Evolutionary conservation across 2,888 invertebrate genomes (phyloP).

Genomic region (Hypselothyrea guttata): DNA sequence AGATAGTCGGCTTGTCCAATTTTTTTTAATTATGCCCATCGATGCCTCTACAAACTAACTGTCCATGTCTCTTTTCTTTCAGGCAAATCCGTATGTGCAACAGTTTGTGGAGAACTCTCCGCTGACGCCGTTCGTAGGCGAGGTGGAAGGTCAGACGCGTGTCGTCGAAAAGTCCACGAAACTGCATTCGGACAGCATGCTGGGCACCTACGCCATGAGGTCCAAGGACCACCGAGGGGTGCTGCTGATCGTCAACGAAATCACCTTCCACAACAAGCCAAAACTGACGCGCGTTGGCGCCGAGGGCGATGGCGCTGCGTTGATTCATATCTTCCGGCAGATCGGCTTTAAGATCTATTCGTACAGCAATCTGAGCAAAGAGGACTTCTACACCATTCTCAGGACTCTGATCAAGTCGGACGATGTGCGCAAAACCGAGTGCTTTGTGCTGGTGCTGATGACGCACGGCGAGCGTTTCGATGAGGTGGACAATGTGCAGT

Average conservation of each 20-base stretch:
- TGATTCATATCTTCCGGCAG: constrained; percentile 85
- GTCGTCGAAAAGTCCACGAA: constrained; percentile 62
- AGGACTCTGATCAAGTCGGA: constrained; percentile 82
- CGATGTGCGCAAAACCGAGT: constrained; percentile 83
- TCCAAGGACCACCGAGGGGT: constrained; percentile 84
- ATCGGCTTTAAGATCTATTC: constrained; percentile 84
- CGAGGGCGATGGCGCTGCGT: constrained; percentile 84
- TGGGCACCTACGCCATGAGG: constrained; percentile 82
- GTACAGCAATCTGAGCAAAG: constrained; percentile 69
- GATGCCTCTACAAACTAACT: too few relatives aligned
- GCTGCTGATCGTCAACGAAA: constrained; percentile 85
- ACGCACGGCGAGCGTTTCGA: constrained; percentile 85
- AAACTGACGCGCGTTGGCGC: constrained; percentile 84
- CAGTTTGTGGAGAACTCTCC: too few relatives aligned
- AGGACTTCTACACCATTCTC: constrained; percentile 82
- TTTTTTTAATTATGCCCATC: too few relatives aligned
- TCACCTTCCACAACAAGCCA: constrained; percentile 82
- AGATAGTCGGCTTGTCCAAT: too few relatives aligned
- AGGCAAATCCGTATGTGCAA: too few relatives aligned
- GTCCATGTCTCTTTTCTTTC: too few relatives aligned
- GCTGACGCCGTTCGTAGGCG: constrained; percentile 48
- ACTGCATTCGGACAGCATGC: constrained; percentile 57
- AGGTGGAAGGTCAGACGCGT: constrained; percentile 31
- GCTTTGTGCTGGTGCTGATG: constrained; percentile 86
- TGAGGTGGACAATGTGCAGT: constrained; percentile 84